A percentile compares a stretch with the other conserved stretches of the same genome.
These are phyloP conservation scores for Mellivora capensis DNA, from an alignment of 2,113 vertebrate species.

Conservation along the genomic window DNA sequence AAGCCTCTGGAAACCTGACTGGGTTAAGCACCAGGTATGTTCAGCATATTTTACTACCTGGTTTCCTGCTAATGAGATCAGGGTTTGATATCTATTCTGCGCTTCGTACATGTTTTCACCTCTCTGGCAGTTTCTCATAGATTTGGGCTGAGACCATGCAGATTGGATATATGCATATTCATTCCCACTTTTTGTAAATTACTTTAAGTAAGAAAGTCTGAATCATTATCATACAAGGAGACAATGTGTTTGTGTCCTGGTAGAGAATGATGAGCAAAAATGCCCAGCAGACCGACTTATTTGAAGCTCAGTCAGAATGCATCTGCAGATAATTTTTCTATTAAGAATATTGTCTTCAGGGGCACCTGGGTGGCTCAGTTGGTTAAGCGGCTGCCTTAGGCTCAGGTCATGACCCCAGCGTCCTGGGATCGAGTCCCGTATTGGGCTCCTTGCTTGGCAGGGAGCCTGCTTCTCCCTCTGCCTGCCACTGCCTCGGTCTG, in stretches of 20 bases:
- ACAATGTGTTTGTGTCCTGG: not conserved
- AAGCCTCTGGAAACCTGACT: not conserved
- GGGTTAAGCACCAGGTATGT: not conserved
- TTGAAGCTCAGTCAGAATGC: not conserved
- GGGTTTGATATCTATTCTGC: not conserved
- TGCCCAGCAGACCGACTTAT: not conserved
- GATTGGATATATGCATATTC: not conserved
- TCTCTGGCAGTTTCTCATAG: not conserved
- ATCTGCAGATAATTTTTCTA: not conserved
- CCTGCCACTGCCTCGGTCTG: too few species aligned
- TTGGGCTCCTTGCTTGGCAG: too few species aligned
- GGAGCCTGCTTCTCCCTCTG: too few species aligned
- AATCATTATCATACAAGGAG: not conserved
- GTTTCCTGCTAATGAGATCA: not conserved
- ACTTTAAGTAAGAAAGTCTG: not conserved
- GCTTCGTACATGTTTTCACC: not conserved
- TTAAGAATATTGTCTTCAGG: not conserved
- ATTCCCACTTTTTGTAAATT: not conserved
- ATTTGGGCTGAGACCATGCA: not conserved
- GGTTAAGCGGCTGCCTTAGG: too few species aligned
- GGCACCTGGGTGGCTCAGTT: too few species aligned
- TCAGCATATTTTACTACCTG: not conserved
- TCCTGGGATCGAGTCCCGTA: too few species aligned
- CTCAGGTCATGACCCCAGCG: too few species aligned
- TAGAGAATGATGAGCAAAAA: not conserved